Conservation (phyloP, 1,140 invertebrate genomes). For the Nylanderia fulva region DNA sequence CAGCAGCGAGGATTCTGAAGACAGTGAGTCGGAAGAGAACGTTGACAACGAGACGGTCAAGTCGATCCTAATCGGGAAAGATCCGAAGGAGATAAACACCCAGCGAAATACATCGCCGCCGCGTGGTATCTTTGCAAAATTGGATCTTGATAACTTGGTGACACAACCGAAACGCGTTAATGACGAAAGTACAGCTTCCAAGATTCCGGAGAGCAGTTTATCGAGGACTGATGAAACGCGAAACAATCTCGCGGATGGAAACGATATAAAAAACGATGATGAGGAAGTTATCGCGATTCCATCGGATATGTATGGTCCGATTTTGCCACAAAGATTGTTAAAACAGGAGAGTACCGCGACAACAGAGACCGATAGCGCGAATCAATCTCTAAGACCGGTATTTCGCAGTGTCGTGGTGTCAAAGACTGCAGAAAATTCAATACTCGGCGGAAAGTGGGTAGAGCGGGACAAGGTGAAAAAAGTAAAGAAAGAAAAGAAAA, state of each 20-base stretch:
- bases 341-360: slow-evolving; percentile 10
- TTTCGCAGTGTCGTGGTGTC: slow-evolving; percentile 76
- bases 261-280: not conserved
- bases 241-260: not conserved
- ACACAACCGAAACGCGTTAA: slow-evolving; percentile 8
- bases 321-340: slow-evolving; percentile 83
- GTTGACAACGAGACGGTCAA: slow-evolving; percentile 79
- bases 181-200: not conserved
- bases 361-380: slow-evolving; percentile 15
- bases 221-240: not conserved
- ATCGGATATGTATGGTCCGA: slow-evolving; percentile 86
- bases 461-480: slow-evolving; percentile 81
- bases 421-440: slow-evolving; percentile 53
- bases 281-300: not conserved
- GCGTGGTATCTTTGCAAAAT: slow-evolving; percentile 91
- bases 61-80: slow-evolving; percentile 79
- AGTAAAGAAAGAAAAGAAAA: slow-evolving; percentile 83
- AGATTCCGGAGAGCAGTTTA: not conserved
- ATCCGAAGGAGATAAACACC: slow-evolving; percentile 82
- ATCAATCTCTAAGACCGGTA: slow-evolving; percentile 66
- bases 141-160: slow-evolving; percentile 89
- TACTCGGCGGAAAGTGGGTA: slow-evolving; percentile 80
- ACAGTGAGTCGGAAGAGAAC: slow-evolving; percentile 83
- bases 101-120: slow-evolving; percentile 89
- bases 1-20: slow-evolving; percentile 86